Conservation (phyloP, 2,797 vertebrate species). For the Oryzias sinensis region DNA sequence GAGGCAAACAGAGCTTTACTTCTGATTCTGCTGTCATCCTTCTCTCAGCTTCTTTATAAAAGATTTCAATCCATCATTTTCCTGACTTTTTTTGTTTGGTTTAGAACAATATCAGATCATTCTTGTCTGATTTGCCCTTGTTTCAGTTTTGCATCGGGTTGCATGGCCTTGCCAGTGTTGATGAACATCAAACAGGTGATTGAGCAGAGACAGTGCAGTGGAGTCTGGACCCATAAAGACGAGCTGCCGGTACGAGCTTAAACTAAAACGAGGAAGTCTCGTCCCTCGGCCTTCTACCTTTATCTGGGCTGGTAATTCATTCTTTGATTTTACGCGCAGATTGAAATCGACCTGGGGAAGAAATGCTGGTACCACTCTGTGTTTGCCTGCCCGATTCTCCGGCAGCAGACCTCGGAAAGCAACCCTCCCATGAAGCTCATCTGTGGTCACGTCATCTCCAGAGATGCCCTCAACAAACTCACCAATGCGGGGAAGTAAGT, state of each 20-base stretch:
- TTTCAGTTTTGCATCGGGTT: conserved; percentile 86
- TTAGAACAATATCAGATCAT: neutral
- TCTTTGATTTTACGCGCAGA: conserved; percentile 62
- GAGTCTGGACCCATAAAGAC: conserved; percentile 91
- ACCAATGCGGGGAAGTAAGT: conserved; percentile 92
- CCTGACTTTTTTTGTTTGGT: neutral
- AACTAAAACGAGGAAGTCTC: neutral
- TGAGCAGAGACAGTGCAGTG: conserved; percentile 88
- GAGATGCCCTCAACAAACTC: conserved; percentile 93
- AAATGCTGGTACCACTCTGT: conserved; percentile 95
- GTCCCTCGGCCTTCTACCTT: accelerated
- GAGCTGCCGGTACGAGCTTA: conserved; percentile 83
- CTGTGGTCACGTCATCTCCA: conserved; percentile 90
- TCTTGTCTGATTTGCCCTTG: neutral
- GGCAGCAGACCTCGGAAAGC: conserved; percentile 90
- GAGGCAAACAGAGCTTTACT: neutral
- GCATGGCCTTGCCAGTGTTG: conserved; percentile 88
- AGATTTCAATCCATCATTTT: neutral
- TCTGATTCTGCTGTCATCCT: neutral
- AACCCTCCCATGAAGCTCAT: conserved; percentile 95
- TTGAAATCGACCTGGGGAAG: conserved; percentile 91
- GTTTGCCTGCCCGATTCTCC: conserved; percentile 91
- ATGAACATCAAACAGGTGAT: conserved; percentile 95
- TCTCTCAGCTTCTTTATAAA: neutral
- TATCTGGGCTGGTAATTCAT: neutral